These are phyloP conservation scores for Corvus cornix DNA, from an alignment of 2,113 vertebrate genomes.

Conservation along the genomic window DNA sequence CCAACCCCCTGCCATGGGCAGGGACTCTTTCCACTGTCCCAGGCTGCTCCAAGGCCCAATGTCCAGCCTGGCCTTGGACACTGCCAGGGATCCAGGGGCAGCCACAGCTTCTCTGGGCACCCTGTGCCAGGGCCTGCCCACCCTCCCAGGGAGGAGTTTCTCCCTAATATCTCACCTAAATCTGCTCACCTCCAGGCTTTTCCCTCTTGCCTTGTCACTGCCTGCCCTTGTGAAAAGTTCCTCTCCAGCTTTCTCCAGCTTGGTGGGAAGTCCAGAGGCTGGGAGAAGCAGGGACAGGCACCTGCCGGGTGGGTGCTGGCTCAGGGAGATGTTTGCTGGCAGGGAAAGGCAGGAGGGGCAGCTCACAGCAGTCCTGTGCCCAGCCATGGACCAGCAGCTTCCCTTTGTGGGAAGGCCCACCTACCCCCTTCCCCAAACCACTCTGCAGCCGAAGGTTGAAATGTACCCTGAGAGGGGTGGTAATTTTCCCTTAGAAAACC, in stretches of 20 bases:
- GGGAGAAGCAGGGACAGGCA: background rate
- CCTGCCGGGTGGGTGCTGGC: background rate
- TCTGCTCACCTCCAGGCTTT: background rate
- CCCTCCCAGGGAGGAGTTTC: accelerated
- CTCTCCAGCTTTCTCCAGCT: background rate
- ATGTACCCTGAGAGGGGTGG: background rate
- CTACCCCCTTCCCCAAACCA: background rate
- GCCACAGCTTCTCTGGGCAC: background rate
- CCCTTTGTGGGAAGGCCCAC: background rate
- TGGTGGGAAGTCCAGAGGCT: background rate
- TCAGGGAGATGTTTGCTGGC: no score
- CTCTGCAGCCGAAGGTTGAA: background rate
- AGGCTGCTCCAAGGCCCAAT: background rate
- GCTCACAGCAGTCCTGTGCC: background rate
- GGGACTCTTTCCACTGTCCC: background rate
- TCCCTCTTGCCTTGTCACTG: background rate
- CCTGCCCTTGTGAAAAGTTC: no score
- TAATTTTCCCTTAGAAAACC: background rate
- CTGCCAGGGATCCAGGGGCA: background rate
- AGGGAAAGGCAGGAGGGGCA: background rate
- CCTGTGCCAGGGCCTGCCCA: background rate
- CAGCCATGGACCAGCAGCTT: background rate
- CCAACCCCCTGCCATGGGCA: background rate
- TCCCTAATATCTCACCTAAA: background rate
- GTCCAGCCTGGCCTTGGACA: background rate